These are phyloP conservation scores for Tenualosa thibaudeaui DNA, from an alignment of 2,797 vertebrate species.

Conservation along the genomic window DNA sequence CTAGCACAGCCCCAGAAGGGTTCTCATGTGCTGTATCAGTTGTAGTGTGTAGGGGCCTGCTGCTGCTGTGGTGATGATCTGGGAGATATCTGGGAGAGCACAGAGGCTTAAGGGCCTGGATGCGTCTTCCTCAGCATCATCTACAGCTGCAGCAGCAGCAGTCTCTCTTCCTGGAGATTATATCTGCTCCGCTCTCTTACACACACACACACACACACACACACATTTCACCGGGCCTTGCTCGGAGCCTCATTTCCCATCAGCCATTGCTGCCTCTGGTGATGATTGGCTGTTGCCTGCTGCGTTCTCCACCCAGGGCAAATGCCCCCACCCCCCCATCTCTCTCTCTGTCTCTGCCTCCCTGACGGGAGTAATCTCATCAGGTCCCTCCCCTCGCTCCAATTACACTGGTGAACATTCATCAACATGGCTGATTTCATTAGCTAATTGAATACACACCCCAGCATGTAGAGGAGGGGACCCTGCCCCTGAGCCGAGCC, in stretches of 20 bases:
- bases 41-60: background rate
- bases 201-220: background rate
- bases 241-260: background rate
- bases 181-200: background rate
- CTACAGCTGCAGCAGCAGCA: background rate
- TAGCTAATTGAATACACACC: conserved; percentile 65
- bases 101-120: background rate
- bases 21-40: background rate
- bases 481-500: background rate
- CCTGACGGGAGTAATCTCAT: conserved; percentile 62
- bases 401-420: conserved; percentile 65
- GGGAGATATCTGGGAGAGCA: no score
- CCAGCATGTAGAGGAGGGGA: background rate
- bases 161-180: background rate
- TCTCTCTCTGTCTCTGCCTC: conserved; percentile 32
- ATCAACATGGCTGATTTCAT: conserved; percentile 66
- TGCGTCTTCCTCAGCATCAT: background rate
- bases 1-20: background rate
- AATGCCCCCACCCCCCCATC: background rate
- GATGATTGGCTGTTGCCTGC: background rate
- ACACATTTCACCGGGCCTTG: background rate
- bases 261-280: background rate
- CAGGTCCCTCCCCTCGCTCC: conserved; percentile 55
- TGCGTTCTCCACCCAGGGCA: background rate
- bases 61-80: no score